Evolutionary conservation across 2,113 vertebrate genomes (phyloP).

Genomic region (Laticauda colubrina): DNA sequence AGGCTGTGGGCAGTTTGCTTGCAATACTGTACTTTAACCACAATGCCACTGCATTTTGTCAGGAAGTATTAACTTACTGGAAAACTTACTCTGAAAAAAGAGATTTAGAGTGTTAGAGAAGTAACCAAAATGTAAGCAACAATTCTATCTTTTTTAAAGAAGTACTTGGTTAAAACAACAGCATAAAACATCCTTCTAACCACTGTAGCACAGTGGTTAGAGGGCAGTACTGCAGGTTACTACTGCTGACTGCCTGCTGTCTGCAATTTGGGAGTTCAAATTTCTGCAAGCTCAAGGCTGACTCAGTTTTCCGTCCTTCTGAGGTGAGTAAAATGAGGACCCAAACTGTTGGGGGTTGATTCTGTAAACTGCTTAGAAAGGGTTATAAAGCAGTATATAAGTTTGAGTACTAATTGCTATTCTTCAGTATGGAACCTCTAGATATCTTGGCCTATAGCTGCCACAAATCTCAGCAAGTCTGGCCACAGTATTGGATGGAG

Average conservation of each 20-base stretch:
- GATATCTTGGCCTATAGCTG: not conserved
- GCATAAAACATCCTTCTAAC: not conserved
- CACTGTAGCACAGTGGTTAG: too few relatives aligned
- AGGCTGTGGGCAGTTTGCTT: not conserved
- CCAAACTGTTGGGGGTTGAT: too few relatives aligned
- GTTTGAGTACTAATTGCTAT: too few relatives aligned
- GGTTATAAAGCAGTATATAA: too few relatives aligned
- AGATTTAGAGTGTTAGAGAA: not conserved
- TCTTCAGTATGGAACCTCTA: not conserved
- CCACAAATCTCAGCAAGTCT: not conserved
- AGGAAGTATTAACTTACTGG: not conserved
- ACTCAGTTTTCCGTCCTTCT: too few relatives aligned
- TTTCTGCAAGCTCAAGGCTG: too few relatives aligned
- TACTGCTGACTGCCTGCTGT: too few relatives aligned
- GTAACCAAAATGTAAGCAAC: not conserved
- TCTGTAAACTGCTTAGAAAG: too few relatives aligned
- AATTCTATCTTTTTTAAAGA: not conserved
- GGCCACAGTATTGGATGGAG: not conserved
- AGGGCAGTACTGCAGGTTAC: too few relatives aligned
- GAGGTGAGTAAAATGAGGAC: too few relatives aligned
- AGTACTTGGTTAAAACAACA: not conserved
- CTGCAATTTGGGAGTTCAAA: too few relatives aligned
- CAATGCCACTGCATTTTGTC: not conserved
- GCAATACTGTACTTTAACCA: not conserved
- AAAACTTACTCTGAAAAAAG: not conserved